Evolutionary conservation across 2,113 vertebrate species (phyloP).

Genomic region (Thamnophis sirtalis): DNA sequence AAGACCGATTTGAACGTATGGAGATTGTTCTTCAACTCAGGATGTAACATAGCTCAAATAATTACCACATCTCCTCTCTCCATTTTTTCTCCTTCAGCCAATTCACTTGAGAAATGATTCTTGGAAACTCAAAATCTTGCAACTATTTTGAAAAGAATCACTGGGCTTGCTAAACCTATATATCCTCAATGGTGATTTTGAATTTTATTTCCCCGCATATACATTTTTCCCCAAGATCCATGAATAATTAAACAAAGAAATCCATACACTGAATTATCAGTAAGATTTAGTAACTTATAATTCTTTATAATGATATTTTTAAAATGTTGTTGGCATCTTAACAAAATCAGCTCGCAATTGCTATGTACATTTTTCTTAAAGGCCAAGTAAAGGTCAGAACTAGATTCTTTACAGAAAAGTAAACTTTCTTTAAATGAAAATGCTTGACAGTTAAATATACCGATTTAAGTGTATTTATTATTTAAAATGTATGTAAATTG

Average conservation of each 20-base stretch:
- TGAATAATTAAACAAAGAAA: neutral
- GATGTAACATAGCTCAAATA: neutral
- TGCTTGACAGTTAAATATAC: neutral
- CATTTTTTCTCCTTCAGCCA: neutral
- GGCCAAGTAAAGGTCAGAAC: constrained; percentile 7
- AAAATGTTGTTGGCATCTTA: neutral
- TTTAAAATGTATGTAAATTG: neutral
- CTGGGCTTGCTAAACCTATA: neutral
- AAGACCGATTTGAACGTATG: neutral
- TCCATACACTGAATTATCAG: neutral
- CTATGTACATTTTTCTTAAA: neutral
- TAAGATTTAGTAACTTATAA: neutral
- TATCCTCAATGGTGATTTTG: neutral
- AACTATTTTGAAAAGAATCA: neutral
- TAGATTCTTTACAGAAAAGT: neutral
- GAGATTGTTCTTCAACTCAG: neutral
- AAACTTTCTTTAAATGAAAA: constrained; percentile 6
- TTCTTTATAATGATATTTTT: neutral
- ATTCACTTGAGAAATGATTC: neutral
- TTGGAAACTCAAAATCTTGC: neutral
- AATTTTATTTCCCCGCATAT: neutral
- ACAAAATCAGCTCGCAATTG: neutral
- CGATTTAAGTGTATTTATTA: neutral
- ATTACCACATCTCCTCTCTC: neutral
- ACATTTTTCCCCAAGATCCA: neutral